Evolutionary conservation across 2,113 vertebrate species (phyloP).

Genomic region (Nannospalax galili): DNA sequence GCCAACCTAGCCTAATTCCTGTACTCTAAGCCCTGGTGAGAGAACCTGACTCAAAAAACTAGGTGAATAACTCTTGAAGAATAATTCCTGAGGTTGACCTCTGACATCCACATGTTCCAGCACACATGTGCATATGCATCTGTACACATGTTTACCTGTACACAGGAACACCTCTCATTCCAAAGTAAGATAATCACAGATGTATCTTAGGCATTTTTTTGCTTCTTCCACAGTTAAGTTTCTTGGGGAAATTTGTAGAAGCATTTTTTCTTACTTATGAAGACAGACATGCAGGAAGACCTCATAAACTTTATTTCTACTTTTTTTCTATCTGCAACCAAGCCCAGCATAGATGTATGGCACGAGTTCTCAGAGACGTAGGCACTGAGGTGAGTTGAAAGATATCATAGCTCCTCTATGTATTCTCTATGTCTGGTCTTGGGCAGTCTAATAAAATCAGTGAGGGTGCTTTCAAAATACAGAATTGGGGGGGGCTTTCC

Average conservation of each 20-base stretch:
- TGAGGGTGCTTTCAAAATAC: background rate
- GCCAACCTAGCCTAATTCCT: background rate
- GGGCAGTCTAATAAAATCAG: background rate
- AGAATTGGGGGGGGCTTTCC: no score
- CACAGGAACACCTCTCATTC: background rate
- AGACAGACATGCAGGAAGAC: background rate
- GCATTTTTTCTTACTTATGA: background rate
- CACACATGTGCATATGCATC: background rate
- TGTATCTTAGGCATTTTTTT: background rate
- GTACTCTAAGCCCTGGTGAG: no score
- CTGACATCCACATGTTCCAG: no score
- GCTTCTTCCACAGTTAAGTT: background rate
- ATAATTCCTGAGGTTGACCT: no score
- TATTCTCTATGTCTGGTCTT: background rate
- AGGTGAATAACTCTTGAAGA: background rate
- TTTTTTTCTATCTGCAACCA: background rate
- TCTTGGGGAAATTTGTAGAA: conserved; percentile 4
- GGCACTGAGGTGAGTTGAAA: background rate
- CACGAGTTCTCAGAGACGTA: background rate
- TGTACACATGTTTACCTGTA: background rate
- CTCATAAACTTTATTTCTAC: background rate
- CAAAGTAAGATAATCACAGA: conserved; percentile 23
- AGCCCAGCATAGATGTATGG: background rate
- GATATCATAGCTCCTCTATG: background rate
- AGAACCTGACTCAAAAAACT: background rate